Percentiles rank a stretch among this genome's conserved stretches.
phyloP scores from a whole-genome alignment of 2,797 vertebrate genomes.

The Clarias fuscus region DNA sequence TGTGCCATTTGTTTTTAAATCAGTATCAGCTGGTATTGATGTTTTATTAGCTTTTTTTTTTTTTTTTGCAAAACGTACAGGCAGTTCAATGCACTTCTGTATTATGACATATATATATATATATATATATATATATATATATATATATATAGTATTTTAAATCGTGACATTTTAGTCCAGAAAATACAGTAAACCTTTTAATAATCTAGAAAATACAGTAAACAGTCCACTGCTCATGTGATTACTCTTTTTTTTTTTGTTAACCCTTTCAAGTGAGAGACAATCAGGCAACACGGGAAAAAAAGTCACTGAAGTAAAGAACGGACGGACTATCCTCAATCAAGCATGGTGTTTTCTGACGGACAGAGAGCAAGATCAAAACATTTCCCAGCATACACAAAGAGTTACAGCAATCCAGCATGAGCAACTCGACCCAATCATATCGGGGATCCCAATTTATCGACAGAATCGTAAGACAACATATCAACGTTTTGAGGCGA shows the following conservation, averaged over 20 bases:
- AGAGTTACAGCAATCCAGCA: constrained; percentile 39
- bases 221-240: constrained; percentile 32
- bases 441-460: constrained; percentile 29
- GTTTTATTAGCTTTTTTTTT: too few relatives aligned
- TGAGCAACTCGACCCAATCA: constrained; percentile 34
- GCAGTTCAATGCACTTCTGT: not conserved
- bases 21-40: not conserved
- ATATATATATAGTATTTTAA: not conserved
- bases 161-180: not conserved
- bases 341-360: constrained; percentile 44
- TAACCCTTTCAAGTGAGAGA: constrained; percentile 21
- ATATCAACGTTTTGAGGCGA: constrained; percentile 33
- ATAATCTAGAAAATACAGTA: not conserved
- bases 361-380: constrained; percentile 47
- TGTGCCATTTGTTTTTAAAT: not conserved
- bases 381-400: constrained; percentile 56
- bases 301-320: constrained; percentile 39
- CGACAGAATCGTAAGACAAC: constrained; percentile 43
- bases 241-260: constrained; percentile 10
- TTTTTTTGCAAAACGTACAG: not conserved
- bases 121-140: too few relatives aligned
- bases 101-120: not conserved
- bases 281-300: constrained; percentile 20
- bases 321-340: constrained; percentile 42
- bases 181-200: constrained; percentile 21